phyloP scores from a whole-genome alignment of 2,888 invertebrate species.

The Embidobia sp. region DNA sequence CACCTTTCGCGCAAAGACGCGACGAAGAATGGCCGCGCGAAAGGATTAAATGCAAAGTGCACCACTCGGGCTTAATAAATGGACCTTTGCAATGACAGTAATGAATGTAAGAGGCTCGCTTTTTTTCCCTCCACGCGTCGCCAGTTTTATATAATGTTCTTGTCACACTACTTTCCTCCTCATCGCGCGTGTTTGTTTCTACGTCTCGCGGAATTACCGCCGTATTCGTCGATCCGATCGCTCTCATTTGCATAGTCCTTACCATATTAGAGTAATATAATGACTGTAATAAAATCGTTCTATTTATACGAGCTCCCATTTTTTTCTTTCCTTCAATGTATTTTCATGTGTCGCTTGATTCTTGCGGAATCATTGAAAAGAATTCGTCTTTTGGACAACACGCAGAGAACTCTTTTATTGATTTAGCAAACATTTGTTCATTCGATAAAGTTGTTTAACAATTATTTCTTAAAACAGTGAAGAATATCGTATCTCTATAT shows the following conservation, averaged over 20 bases:
- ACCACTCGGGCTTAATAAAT: constrained; percentile 35
- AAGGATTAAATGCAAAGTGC: constrained; percentile 25
- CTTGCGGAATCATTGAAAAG: no score
- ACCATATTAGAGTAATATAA: constrained; percentile 48
- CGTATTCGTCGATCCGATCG: constrained; percentile 37
- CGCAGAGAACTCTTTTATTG: no score
- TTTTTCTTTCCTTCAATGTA: no score
- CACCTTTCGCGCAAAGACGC: background rate
- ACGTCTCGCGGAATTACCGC: constrained; percentile 22
- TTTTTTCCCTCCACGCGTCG: constrained; percentile 19
- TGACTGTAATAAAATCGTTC: constrained; percentile 55
- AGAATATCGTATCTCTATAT: no score
- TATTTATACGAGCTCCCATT: constrained; percentile 39
- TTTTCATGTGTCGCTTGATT: no score
- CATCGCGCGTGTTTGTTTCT: constrained; percentile 48
- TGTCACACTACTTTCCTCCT: constrained; percentile 47
- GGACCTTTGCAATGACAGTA: constrained; percentile 42
- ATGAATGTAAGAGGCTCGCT: constrained; percentile 44
- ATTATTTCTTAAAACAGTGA: no score
- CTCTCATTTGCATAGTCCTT: constrained; percentile 62
- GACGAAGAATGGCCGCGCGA: constrained; percentile 1
- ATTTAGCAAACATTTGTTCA: no score
- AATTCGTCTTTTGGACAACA: no score
- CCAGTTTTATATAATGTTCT: constrained; percentile 40
- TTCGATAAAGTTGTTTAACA: no score